phyloP scores from a whole-genome alignment of 2,797 vertebrate genomes.

The Decapterus maruadsi region DNA sequence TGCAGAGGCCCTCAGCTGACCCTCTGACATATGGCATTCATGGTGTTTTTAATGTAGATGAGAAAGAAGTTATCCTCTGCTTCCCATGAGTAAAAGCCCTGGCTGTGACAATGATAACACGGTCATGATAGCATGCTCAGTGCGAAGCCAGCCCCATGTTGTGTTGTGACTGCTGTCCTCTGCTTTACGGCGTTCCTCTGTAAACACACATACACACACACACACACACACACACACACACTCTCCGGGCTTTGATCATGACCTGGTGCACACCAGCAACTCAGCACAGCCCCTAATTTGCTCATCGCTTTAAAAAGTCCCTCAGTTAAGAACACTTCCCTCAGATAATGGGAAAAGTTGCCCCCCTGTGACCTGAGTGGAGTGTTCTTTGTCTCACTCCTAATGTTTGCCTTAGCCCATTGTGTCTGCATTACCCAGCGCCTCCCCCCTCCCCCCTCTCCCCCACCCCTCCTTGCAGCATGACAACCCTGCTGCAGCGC shows the following conservation, averaged over 20 bases:
- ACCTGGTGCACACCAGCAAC: conserved; percentile 62
- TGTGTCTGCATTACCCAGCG: conserved; percentile 83
- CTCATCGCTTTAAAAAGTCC: conserved; percentile 76
- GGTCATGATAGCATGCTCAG: conserved; percentile 59
- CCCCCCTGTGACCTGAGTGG: conserved; percentile 74
- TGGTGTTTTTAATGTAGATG: conserved; percentile 63
- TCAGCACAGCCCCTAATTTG: conserved; percentile 72
- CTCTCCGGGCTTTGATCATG: conserved; percentile 71
- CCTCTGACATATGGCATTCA: conserved; percentile 30
- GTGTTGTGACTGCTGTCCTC: conserved; percentile 65
- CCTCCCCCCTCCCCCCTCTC: conserved; percentile 33
- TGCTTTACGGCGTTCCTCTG: conserved; percentile 59
- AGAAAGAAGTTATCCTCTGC: conserved; percentile 49
- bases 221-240: not conserved
- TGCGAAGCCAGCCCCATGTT: conserved; percentile 47
- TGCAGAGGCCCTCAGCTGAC: conserved; percentile 14
- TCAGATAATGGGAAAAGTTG: conserved; percentile 83
- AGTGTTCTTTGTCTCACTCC: conserved; percentile 89
- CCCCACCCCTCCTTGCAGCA: conserved; percentile 55
- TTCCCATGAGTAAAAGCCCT: conserved; percentile 54
- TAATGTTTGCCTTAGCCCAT: conserved; percentile 91
- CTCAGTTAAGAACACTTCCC: conserved; percentile 82
- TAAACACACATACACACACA: conserved; percentile 37
- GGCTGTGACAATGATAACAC: conserved; percentile 60
- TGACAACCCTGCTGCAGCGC: conserved; percentile 64